Base-by-base conservation (phyloP, 2,113 vertebrate genomes). In the Lagopus muta region DNA sequence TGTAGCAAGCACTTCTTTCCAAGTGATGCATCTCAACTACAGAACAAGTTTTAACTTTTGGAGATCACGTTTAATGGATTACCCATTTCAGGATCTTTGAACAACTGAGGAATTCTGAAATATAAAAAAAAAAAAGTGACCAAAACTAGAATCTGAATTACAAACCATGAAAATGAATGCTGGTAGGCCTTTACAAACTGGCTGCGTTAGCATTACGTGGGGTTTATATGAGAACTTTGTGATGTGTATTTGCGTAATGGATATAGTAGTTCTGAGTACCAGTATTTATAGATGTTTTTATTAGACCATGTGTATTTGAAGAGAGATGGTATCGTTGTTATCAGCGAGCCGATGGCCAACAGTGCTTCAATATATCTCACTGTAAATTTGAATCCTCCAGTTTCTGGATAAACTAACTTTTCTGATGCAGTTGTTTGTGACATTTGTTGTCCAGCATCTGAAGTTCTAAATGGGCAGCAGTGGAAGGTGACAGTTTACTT, bases 351-450 rank as follows among this genome's bases (percentile, higher is more conserved):
- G 43, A 45, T 10, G 40, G 27, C 40, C 73, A 92, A 27, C 6
- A 30, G 5, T 15, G 4, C 2, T 85, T 58, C 14, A 65, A 52
- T 75, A 71, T 8, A 25, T 24, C 72, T 43, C 36, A 22, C 42
- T 64, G 17, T 64, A 79, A 58, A 82, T 42, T 36, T 4, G 66
- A 40, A 24, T 87, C 6, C 19, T 62, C 24, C 2, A 0, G 10
- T 54, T 82, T 66, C 27, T 48, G 27, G 32, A 21, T 87, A 24
- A 76, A 40, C n/a, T n/a, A 40, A 16, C 4, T 65, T 76, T 15
- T 52, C 43, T 0, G 0, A 1, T 69, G 45, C n/a, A 71, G 25
- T 50, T 40, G 45, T 65, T 48, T 66, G 19, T 76, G 28, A 13
- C 15, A 7, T 27, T 42, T 60, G 6, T 52, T 80, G 48, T 57